A percentile compares a stretch with the other conserved stretches of the same genome.
Conservation (phyloP, 2,797 vertebrate genomes). For the Enteromius radiatus region DNA sequence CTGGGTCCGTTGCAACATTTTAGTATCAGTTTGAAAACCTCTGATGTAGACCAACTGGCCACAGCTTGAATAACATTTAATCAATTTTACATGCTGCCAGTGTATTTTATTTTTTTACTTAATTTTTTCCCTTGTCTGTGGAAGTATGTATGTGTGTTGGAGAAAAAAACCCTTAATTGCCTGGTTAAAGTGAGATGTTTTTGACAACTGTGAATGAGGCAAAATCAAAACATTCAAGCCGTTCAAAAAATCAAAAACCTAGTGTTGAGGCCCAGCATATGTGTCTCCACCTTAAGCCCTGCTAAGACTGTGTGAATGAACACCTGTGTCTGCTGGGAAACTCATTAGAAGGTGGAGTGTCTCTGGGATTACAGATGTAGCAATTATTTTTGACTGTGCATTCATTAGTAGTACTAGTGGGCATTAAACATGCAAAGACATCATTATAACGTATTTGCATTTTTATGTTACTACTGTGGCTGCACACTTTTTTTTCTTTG, state of each 20-base stretch:
- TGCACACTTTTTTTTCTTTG: background rate
- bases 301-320: conserved; percentile 19
- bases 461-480: conserved; percentile 6
- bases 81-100: background rate
- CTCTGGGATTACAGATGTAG: conserved; percentile 14
- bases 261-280: background rate
- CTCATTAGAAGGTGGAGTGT: conserved; percentile 34
- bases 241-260: conserved; percentile 10
- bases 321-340: conserved; percentile 28
- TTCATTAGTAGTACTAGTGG: conserved; percentile 4
- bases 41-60: background rate
- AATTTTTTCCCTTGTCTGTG: background rate
- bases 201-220: conserved; percentile 36
- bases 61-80: background rate
- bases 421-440: background rate
- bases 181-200: conserved; percentile 24
- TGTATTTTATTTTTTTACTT: conserved; percentile 14
- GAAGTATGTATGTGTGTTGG: background rate
- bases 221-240: conserved; percentile 40
- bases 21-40: background rate
- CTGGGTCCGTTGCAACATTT: background rate
- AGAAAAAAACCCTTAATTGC: conserved; percentile 1
- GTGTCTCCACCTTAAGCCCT: conserved; percentile 24
- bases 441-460: conserved; percentile 3
- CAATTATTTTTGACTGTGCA: conserved; percentile 15